Evolutionary conservation across 2,797 vertebrate species (phyloP), one percentile per base, ranked within the genome.

Genomic region (Silurus lanzhouensis): DNA sequence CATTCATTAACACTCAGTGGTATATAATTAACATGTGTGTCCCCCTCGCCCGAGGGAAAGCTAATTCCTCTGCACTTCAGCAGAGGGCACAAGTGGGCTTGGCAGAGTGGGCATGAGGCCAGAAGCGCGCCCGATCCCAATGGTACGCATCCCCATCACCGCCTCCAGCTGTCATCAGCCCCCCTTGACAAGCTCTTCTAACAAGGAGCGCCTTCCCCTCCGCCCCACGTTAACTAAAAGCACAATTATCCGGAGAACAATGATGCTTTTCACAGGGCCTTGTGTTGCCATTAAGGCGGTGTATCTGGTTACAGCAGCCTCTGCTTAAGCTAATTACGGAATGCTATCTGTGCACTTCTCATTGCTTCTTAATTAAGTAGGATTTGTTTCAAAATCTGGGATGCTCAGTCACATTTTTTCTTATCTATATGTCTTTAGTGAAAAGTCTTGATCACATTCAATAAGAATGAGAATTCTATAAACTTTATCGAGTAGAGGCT

Each of bases 171-270:
- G 94, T 95, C 93, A 92, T 94, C 94, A 94, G 91, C 92, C 92
- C 91, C 91, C 92, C 91, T 91, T 93, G 92, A 91, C 93, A 94
- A 87, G 92, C 93, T 93, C 91, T 90, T 93, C 93, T 96, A 95
- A 95, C 94, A 95, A 95, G 95, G 92, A 93, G 92, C 93, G 92
- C 93, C 92, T 93, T 95, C 95, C 93, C 94, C 89, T 86, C 88
- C 85, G 58, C 86, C 91, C 93, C 87, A 87, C 90, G 92, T 95
- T 96, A 96, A 96, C 95, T 96, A 96, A 96, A 96, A 95, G 95
- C 94, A 96, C 94, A 96, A 96, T 96, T 96, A 96, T 95, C 95
- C 91, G 87, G 93, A 95, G 95, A 95, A 96, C 95, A 96, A 96
- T 95, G 95, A 95, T 92, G 93, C 95, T 95, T 95, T 96, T 96